These are phyloP conservation scores for Napeogenes sylphis DNA, from an alignment of 2,888 invertebrate species.

Conservation along the genomic window DNA sequence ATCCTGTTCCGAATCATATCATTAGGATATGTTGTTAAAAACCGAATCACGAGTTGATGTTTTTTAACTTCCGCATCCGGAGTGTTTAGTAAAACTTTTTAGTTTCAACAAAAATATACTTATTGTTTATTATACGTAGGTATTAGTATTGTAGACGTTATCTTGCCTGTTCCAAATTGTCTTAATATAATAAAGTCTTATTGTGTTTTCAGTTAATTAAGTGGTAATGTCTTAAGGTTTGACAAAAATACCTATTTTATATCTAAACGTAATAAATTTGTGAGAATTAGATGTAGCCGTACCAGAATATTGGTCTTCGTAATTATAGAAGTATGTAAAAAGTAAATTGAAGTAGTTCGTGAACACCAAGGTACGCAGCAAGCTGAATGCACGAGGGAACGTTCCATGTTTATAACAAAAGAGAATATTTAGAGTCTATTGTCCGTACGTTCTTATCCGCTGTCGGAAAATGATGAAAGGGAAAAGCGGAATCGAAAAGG, in stretches of 20 bases:
- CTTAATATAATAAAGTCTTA: too few relatives aligned
- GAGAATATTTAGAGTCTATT: conserved; percentile 25
- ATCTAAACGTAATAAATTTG: too few relatives aligned
- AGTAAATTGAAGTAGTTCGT: not conserved
- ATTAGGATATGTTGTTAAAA: conserved; percentile 19
- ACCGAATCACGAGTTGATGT: conserved; percentile 21
- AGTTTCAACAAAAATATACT: too few relatives aligned
- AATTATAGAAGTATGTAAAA: too few relatives aligned
- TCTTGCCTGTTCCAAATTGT: too few relatives aligned
- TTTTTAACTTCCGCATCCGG: conserved; percentile 22
- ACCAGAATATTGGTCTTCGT: too few relatives aligned
- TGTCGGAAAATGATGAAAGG: conserved; percentile 48
- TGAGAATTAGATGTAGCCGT: too few relatives aligned
- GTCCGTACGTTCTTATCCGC: conserved; percentile 24
- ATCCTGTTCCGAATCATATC: conserved; percentile 14
- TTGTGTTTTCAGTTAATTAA: too few relatives aligned
- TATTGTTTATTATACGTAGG: too few relatives aligned
- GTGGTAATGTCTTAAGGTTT: too few relatives aligned
- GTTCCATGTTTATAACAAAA: conserved; percentile 15
- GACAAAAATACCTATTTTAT: too few relatives aligned
- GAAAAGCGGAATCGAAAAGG: conserved; percentile 65
- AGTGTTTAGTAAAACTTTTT: not conserved
- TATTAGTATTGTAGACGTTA: too few relatives aligned
- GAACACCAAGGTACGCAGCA: not conserved
- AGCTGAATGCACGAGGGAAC: not conserved